Evolutionary conservation across 2,113 vertebrate genomes (phyloP), one percentile per base, ranked within the genome.

Genomic region (Cottus gobio): DNA sequence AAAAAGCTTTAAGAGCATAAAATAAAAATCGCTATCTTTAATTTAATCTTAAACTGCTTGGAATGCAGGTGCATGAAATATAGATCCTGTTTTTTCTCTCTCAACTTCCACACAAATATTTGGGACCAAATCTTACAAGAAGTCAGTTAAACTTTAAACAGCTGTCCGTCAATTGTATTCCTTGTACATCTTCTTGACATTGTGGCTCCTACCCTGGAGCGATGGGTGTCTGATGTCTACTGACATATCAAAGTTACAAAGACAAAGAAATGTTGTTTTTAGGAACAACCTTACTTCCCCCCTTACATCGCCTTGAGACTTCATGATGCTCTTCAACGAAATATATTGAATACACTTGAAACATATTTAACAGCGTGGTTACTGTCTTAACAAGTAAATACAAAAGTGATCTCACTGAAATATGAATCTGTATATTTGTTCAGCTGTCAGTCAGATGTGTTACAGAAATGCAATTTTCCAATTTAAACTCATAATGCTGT

Each of bases 151-250:
- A 84, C 71, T 81, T 31, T 11, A n/a, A 73, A 72, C 56, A 86
- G 42, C 80, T 83, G 79, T 83, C 73, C 24, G 64, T 85, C 77
- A 83, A 74, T 83, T 64, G 15, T 26, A 57, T 44, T 75, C 36
- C 24, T 56, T 76, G 37, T 46, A 39, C 58, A 44, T 75, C 60
- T 71, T 75, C 63, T 75, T 82, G 75, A 79, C 75, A 82, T 71
- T 85, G 84, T 44, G 26, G 31, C 66, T 75, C 76, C 85, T 85
- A 75, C 85, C 64, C 79, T 60, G 64, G 22, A 86, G 85, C 67
- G 52, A 79, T 69, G 3, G 24, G 31, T 68, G 60, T 69, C 48
- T 84, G 52, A 67, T 65, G 81, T 75, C 50, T 56, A 13, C 56
- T 75, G 65, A 80, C 68, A 83, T 36, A 83, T 74, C 60, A 77